Evolutionary conservation across 2,797 vertebrate genomes (phyloP).

Genomic region (Argya squamiceps): DNA sequence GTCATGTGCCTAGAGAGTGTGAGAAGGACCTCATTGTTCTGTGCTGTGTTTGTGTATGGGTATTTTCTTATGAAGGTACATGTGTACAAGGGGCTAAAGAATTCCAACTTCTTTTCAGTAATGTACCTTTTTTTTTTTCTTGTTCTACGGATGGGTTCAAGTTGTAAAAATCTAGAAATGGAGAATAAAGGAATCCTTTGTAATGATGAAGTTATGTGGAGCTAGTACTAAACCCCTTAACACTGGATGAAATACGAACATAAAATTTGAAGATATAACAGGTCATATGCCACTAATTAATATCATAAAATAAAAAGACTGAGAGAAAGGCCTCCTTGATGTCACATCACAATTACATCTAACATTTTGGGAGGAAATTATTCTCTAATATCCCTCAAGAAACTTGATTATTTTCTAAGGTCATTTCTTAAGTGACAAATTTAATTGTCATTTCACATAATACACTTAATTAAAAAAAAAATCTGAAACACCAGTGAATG

Average conservation of each 20-base stretch:
- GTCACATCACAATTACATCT: background rate
- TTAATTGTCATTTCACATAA: background rate
- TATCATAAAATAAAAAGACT: background rate
- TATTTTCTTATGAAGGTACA: background rate
- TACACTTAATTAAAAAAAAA: background rate
- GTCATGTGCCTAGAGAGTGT: no score
- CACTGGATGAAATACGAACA: background rate
- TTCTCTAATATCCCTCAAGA: background rate
- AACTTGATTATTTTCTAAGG: background rate
- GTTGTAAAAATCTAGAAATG: background rate
- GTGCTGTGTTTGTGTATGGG: background rate
- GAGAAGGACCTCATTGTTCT: background rate
- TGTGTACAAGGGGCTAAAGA: background rate
- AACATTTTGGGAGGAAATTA: background rate
- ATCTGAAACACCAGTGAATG: background rate
- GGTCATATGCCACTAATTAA: background rate
- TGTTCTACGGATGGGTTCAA: background rate
- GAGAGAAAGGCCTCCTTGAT: background rate
- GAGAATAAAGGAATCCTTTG: background rate
- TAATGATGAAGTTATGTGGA: background rate
- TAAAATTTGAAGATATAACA: background rate
- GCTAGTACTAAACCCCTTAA: background rate
- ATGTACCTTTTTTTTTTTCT: background rate
- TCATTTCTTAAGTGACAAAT: background rate
- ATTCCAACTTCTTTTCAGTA: background rate